A percentile compares a stretch with the other conserved stretches of the same genome.
phyloP scores from a whole-genome alignment of 1,140 invertebrate genomes.

The Trinorchestia longiramus region DNA sequence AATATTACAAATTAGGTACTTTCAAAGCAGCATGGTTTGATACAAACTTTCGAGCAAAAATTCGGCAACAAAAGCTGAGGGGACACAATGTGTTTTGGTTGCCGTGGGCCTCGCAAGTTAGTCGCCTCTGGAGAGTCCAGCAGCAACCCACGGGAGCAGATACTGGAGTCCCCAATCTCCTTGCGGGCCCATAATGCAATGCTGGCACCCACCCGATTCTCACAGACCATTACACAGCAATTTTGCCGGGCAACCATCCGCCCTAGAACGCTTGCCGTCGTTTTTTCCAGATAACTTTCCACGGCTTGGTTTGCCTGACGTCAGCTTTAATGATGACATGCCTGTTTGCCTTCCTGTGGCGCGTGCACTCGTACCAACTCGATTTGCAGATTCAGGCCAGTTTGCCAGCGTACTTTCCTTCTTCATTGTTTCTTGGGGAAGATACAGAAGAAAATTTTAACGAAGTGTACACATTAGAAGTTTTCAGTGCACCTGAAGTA shows the following conservation, averaged over 20 bases:
- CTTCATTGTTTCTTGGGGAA: background rate
- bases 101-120: background rate
- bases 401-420: background rate
- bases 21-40: background rate
- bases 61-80: background rate
- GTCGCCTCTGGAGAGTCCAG: background rate
- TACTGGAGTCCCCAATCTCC: background rate
- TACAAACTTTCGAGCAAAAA: background rate
- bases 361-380: background rate
- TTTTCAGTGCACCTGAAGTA: no score
- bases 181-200: background rate
- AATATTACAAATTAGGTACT: background rate
- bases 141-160: background rate
- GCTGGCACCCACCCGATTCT: conserved; percentile 20
- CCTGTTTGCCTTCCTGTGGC: background rate
- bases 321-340: conserved; percentile 8
- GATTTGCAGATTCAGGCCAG: background rate
- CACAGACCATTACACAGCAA: conserved; percentile 47
- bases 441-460: background rate
- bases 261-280: background rate
- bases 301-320: background rate
- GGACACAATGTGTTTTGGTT: background rate
- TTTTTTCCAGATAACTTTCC: conserved; percentile 7
- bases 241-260: conserved; percentile 38
- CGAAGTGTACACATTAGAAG: no score